phyloP scores from a whole-genome alignment of 1,140 invertebrate genomes.

The Muscidifurax raptorellus region DNA sequence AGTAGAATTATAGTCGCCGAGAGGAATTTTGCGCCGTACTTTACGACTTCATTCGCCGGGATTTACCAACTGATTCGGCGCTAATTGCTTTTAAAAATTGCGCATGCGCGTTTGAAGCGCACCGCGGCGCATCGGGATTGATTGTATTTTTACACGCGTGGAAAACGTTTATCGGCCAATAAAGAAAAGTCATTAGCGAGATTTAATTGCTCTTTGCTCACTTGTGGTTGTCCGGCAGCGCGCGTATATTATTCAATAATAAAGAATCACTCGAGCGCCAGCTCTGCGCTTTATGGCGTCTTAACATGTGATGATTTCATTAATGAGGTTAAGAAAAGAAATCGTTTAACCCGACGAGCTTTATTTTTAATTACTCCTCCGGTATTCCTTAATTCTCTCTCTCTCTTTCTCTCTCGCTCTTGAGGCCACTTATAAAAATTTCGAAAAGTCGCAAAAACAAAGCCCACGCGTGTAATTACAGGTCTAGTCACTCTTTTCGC shows the following conservation, averaged over 20 bases:
- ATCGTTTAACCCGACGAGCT: not conserved
- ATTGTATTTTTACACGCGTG: conserved; percentile 17
- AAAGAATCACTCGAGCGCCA: not conserved
- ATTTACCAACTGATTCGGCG: conserved; percentile 18
- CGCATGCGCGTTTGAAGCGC: not conserved
- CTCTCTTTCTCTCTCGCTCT: not conserved
- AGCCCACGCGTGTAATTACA: not conserved
- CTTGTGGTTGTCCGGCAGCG: not conserved
- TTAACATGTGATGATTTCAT: conserved; percentile 13
- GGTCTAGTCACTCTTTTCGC: not conserved
- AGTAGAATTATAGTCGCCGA: not conserved
- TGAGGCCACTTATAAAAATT: not conserved
- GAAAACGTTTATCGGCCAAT: not conserved
- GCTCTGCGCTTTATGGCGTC: not conserved
- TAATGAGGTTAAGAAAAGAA: not conserved
- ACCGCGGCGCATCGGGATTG: not conserved
- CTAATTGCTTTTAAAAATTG: conserved; percentile 30
- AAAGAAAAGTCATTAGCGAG: not conserved
- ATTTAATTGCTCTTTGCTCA: conserved; percentile 33
- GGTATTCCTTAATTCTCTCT: too few species aligned
- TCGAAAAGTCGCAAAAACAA: not conserved
- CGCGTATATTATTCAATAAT: not conserved
- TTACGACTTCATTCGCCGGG: not conserved
- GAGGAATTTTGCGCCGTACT: not conserved
- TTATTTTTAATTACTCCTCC: not conserved